phyloP scores from a whole-genome alignment of 1,140 invertebrate species.

The Papilio polyxenes region DNA sequence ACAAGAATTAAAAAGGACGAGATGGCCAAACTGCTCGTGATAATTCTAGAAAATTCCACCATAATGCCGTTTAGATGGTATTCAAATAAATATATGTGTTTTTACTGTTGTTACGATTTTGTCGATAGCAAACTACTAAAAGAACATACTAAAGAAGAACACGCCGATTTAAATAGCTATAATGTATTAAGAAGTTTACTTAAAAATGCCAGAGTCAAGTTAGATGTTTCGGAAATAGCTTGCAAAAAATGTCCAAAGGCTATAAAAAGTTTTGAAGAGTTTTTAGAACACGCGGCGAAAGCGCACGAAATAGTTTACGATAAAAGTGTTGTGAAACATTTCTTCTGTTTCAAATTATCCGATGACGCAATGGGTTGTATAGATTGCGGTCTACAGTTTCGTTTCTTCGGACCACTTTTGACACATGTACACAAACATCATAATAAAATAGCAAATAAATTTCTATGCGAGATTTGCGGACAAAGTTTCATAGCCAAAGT shows the following conservation, averaged over 20 bases:
- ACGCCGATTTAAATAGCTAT: constrained; percentile 37
- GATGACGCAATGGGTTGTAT: constrained; percentile 51
- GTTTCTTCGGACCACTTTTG: constrained; percentile 52
- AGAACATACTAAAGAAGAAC: constrained; percentile 42
- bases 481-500: constrained; percentile 54
- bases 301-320: constrained; percentile 47
- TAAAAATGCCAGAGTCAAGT: constrained; percentile 38
- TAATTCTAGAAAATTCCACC: constrained; percentile 55
- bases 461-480: constrained; percentile 57
- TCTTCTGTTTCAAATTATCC: constrained; percentile 50
- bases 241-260: constrained; percentile 50
- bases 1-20: constrained; percentile 44
- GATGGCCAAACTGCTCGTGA: constrained; percentile 43
- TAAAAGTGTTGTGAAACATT: constrained; percentile 41
- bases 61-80: constrained; percentile 64
- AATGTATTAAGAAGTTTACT: constrained; percentile 39
- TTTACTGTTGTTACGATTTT: constrained; percentile 63
- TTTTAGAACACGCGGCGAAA: constrained; percentile 46
- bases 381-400: constrained; percentile 50
- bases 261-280: constrained; percentile 45
- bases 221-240: constrained; percentile 51
- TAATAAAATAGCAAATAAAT: constrained; percentile 47
- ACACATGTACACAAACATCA: constrained; percentile 54
- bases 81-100: constrained; percentile 62
- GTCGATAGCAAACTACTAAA: constrained; percentile 38